Evolutionary conservation across 2,113 vertebrate species (phyloP).

Genomic region (Myotis brandtii): DNA sequence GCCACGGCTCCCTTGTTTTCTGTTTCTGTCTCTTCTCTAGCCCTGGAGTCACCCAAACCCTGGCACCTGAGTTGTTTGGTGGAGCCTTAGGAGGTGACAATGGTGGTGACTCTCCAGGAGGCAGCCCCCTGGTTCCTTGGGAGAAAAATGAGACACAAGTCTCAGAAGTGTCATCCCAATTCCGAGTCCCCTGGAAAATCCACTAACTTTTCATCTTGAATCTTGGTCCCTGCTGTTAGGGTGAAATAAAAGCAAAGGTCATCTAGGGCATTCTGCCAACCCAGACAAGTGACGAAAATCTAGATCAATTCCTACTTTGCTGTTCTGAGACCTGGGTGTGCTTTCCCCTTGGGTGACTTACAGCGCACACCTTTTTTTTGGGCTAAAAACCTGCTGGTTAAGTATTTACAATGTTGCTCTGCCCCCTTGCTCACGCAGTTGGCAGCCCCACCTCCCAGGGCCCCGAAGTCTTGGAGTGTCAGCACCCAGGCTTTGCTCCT

Average conservation of each 20-base stretch:
- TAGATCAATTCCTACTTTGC: not conserved
- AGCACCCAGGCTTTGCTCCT: not conserved
- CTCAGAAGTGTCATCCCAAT: not conserved
- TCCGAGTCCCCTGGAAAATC: not conserved
- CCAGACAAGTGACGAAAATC: not conserved
- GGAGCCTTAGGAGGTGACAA: not conserved
- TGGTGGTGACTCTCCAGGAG: not conserved
- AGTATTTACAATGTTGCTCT: too few species aligned
- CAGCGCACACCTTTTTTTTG: not conserved
- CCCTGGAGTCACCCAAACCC: too few species aligned
- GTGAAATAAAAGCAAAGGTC: not conserved
- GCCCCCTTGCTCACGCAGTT: accelerated
- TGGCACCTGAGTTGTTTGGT: not conserved
- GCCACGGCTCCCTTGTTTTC: not conserved
- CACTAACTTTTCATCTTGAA: not conserved
- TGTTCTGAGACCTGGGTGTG: not conserved
- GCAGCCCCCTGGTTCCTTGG: accelerated
- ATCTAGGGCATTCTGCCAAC: not conserved
- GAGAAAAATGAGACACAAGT: not conserved
- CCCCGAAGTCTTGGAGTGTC: not conserved
- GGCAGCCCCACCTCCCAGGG: too few species aligned
- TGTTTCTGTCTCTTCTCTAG: not conserved
- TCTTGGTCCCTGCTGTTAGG: too few species aligned
- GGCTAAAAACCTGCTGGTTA: not conserved
- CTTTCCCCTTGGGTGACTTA: not conserved